A percentile compares a stretch with the other conserved stretches of the same genome.
These are phyloP conservation scores for Sylvia atricapilla DNA, from an alignment of 2,113 vertebrate species.

Conservation along the genomic window DNA sequence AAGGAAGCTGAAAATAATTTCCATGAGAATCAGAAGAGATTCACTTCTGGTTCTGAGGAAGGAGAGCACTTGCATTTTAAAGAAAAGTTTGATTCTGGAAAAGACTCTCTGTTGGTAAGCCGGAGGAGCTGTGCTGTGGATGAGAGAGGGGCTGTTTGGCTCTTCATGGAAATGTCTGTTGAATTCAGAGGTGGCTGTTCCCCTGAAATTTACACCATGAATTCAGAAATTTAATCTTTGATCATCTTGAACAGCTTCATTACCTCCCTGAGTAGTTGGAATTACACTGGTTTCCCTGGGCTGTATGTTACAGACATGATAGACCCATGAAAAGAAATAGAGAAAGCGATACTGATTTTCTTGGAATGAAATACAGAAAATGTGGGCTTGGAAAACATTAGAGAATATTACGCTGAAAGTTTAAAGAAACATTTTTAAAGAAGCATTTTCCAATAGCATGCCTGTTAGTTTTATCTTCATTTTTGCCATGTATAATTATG, in stretches of 20 bases:
- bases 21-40: not conserved
- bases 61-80: not conserved
- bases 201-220: not conserved
- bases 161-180: not conserved
- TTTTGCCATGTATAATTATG: conserved; percentile 4
- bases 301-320: not conserved
- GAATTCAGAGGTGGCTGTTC: not conserved
- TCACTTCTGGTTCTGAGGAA: not conserved
- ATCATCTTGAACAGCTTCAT: not conserved
- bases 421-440: not conserved
- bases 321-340: not conserved
- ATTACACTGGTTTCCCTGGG: not conserved
- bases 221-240: not conserved
- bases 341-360: not conserved
- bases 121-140: not conserved
- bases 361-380: not conserved
- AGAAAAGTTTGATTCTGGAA: not conserved
- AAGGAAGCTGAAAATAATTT: not conserved
- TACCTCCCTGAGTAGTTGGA: not conserved
- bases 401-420: not conserved
- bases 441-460: not conserved
- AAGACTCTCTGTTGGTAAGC: not conserved
- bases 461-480: not conserved
- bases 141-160: not conserved
- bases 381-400: not conserved